Base-by-base conservation (phyloP, 2,888 invertebrate species). In the Megaustenia siamemsis region DNA sequence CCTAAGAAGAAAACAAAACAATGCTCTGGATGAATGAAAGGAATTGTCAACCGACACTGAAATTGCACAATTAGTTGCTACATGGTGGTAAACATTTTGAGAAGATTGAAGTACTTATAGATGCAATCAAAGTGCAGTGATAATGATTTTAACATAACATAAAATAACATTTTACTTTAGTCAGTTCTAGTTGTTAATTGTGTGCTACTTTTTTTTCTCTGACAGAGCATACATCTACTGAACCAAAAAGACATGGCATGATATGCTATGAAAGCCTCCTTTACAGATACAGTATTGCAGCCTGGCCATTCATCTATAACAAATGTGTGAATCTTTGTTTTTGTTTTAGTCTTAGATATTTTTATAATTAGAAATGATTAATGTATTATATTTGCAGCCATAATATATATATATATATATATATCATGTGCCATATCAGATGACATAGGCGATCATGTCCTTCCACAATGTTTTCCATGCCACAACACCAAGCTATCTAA, bases 201-300 rank as follows among this genome's bases (percentile, higher is more conserved):
- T 77, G 32, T 76, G 18, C 38, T 32, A 0, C 35, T 3, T 60
- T 66, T 1, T 66, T 63, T 78, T 45, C 38, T 45, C n/a, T 63
- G 24, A 60, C 69, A 76, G 85, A 82, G 82, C 45, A 75, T 73
- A 53, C 80, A 84, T 40, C 80, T 75, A 35, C 60, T 84, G 53
- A 84, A 79, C 66, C 38, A 75, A 8, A 49, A 43, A 21, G 80
- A 84, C 8, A 49, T 75, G 56, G 84, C 75, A 21, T 84, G 75
- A 80, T 32, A n/a, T 38, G 28, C n/a, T 45, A 28, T 15, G 0
- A 5, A 24, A 21, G 28, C 18, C 56, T 35, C 21, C 76, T 24
- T 35, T 10, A 35, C 8, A 76, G 56, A 24, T 56, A 56, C 40
- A 38, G 24, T 40, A 40, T 40, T 40, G 1, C 32, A 69, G 24